Evolutionary conservation across 1,140 invertebrate genomes (phyloP), one percentile per base, ranked within the genome.

Genomic region (Calliphora vicina): DNA sequence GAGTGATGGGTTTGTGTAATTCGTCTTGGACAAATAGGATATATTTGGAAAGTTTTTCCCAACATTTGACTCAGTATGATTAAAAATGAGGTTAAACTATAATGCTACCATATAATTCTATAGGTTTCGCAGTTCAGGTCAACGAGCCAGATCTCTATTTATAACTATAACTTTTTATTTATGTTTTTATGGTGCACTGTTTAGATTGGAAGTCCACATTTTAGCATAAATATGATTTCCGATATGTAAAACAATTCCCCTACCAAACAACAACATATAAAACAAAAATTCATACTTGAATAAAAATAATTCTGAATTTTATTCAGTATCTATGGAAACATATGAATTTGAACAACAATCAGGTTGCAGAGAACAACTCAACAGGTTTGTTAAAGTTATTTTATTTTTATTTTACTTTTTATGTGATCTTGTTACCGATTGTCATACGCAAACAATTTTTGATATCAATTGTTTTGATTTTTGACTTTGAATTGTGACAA

Each of bases 401-500:
- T 35, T 25, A 26, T 72, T 26, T 76, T 20, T 20, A 2, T 78
- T 78, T n/a, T 20, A 45, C 35, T 43, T 23, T 57, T 76, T 78
- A 25, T 78, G 74, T 43, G 35, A 78, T 78, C 74, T 78, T 43
- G 74, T 78, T 78, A 78, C 74, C 74, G 74, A 67, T 43, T 78
- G 74, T 78, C 74, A 78, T 78, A 78, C 74, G 74, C 74, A 78
- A 78, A 78, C 74, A 78, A 78, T 45, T 67, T 76, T 78, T 78
- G 74, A 78, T 78, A 43, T 78, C 74, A 78, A 78, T 78, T 78
- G 74, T 78, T 78, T 78, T 78, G 35, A 78, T 78, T 78, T 78
- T 78, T 78, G 74, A 78, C 74, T 78, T 78, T 78, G 74, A 78
- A 78, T 78, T 78, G 35, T 78, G 74, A 78, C 74, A 78, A 78